Percentiles rank a stretch among this genome's conserved stretches.
Evolutionary conservation across 2,888 invertebrate genomes (phyloP).

Genomic region (Ochlodes sylvanus): DNA sequence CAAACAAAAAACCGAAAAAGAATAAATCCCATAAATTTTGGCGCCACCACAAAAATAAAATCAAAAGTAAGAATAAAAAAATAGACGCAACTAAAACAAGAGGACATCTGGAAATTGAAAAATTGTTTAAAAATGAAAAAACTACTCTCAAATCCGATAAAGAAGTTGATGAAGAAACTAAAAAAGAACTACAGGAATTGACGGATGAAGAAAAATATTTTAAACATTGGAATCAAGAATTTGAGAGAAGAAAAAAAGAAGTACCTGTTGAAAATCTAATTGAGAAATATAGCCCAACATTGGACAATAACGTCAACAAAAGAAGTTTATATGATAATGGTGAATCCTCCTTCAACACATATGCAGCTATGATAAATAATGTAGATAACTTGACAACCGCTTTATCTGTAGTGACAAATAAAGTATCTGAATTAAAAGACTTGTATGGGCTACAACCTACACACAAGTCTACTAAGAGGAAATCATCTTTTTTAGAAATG

Average conservation of each 20-base stretch:
- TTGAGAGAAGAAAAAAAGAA: conserved; percentile 25
- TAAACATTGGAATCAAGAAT: background rate
- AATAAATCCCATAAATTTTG: conserved; percentile 23
- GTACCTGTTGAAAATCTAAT: conserved; percentile 14
- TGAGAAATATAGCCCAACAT: conserved; percentile 20
- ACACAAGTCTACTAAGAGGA: background rate
- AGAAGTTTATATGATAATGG: conserved; percentile 12
- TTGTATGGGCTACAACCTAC: conserved; percentile 23
- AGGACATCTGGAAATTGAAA: background rate
- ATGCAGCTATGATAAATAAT: conserved; percentile 8
- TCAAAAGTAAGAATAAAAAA: conserved; percentile 5
- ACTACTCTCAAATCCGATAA: background rate
- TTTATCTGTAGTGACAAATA: conserved; percentile 31
- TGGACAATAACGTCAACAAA: background rate
- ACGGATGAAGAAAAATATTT: background rate
- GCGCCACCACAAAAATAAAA: conserved; percentile 13
- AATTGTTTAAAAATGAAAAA: background rate
- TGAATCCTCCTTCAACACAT: conserved; percentile 14
- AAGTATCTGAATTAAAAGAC: conserved; percentile 24
- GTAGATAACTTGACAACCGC: conserved; percentile 23
- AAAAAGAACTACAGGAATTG: background rate
- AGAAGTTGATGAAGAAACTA: background rate
- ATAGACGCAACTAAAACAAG: background rate
- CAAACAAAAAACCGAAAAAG: conserved; percentile 8
- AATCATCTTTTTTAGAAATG: conserved; percentile 13